Evolutionary conservation across 2,888 invertebrate species (phyloP).

Genomic region (Dorcus hopei): DNA sequence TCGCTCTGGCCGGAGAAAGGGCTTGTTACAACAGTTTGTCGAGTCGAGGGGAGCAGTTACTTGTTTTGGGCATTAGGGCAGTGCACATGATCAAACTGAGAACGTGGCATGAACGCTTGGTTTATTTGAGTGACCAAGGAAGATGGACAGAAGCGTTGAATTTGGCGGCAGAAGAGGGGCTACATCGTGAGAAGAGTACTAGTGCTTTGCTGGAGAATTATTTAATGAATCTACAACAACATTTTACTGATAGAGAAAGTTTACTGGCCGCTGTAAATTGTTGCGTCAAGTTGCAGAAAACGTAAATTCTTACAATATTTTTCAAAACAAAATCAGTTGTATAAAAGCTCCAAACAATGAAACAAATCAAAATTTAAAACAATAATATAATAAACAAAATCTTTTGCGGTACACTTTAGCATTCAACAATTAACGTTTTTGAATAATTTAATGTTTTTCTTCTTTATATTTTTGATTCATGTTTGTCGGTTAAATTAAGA

Average conservation of each 20-base stretch:
- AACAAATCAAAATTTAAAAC: too few relatives aligned
- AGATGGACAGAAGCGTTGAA: slow-evolving; percentile 58
- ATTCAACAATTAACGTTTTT: too few relatives aligned
- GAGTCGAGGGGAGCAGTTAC: slow-evolving; percentile 64
- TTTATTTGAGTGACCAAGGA: slow-evolving; percentile 59
- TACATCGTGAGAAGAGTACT: slow-evolving; percentile 44
- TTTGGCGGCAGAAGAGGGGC: slow-evolving; percentile 54
- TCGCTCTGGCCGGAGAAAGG: slow-evolving; percentile 69
- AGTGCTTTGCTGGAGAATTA: slow-evolving; percentile 43
- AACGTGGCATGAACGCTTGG: slow-evolving; percentile 65
- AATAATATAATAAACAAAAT: too few relatives aligned
- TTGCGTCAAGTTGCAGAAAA: slow-evolving; percentile 51
- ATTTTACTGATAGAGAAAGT: slow-evolving; percentile 47
- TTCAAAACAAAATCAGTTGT: neutral
- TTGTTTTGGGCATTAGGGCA: slow-evolving; percentile 64
- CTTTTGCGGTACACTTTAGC: too few relatives aligned
- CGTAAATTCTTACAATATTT: slow-evolving; percentile 46
- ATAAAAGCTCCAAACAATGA: too few relatives aligned
- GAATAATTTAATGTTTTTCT: too few relatives aligned
- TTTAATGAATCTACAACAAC: slow-evolving; percentile 49
- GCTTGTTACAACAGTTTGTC: slow-evolving; percentile 74
- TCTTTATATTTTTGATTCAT: too few relatives aligned
- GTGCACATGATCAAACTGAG: slow-evolving; percentile 60
- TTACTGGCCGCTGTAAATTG: slow-evolving; percentile 50
- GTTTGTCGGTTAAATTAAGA: too few relatives aligned